phyloP scores from a whole-genome alignment of 2,797 vertebrate species.

The Aselliscus stoliczkanus region DNA sequence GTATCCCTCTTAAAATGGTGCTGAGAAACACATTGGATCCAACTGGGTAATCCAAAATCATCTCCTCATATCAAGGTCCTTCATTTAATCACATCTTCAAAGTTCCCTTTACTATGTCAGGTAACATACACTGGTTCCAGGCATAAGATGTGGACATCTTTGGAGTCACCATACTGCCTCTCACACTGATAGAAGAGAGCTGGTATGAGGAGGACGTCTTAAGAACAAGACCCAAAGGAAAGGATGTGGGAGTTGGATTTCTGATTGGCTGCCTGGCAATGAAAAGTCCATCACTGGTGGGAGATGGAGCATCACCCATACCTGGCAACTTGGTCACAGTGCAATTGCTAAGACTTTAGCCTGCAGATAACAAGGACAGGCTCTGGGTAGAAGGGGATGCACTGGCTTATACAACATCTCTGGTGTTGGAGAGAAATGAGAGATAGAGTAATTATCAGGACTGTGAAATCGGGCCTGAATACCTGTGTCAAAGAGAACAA shows the following conservation, averaged over 20 bases:
- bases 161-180: not conserved
- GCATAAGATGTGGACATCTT: not conserved
- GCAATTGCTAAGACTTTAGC: not conserved
- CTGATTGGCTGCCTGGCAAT: not conserved
- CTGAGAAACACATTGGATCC: not conserved
- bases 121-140: not conserved
- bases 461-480: not conserved
- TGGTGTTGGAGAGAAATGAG: not conserved
- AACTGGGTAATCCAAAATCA: not conserved
- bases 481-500: not conserved
- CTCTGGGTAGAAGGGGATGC: not conserved
- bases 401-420: not conserved
- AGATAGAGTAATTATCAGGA: not conserved
- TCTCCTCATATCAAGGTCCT: not conserved
- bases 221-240: not conserved
- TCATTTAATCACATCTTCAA: not conserved
- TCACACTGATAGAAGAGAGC: not conserved
- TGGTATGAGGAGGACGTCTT: not conserved
- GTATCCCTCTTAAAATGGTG: not conserved
- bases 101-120: not conserved
- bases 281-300: not conserved
- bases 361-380: not conserved
- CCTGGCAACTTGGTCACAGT: not conserved
- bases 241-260: not conserved
- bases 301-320: not conserved